Conservation (phyloP, 1,140 invertebrate species). For the Drosophila azteca region DNA sequence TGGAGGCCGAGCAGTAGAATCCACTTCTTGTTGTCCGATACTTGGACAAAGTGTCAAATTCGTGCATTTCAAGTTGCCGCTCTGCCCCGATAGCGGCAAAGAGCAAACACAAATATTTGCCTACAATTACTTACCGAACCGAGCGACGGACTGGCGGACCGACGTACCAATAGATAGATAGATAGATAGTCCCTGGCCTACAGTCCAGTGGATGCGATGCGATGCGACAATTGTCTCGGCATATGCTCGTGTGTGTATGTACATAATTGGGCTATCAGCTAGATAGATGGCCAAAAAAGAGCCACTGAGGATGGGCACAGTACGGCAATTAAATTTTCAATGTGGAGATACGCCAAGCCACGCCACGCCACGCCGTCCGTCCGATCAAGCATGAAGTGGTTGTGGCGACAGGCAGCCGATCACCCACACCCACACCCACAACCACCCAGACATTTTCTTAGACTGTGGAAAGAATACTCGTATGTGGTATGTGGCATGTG, state of each 20-base stretch:
- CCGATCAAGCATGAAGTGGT: conserved; percentile 55
- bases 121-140: conserved; percentile 73
- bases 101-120: conserved; percentile 77
- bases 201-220: not conserved
- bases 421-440: conserved; percentile 13
- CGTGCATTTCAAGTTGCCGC: conserved; percentile 76
- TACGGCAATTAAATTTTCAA: conserved; percentile 58
- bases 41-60: conserved; percentile 73
- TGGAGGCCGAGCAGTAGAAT: conserved; percentile 35
- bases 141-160: not conserved
- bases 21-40: conserved; percentile 52
- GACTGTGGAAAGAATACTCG: not conserved
- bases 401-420: conserved; percentile 56
- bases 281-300: conserved; percentile 21
- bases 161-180: conserved; percentile 41
- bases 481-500: not conserved
- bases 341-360: conserved; percentile 26
- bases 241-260: conserved; percentile 41
- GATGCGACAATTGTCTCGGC: conserved; percentile 42
- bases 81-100: conserved; percentile 65
- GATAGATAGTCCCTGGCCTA: conserved; percentile 49
- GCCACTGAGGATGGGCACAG: conserved; percentile 22
- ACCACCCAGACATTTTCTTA: conserved; percentile 6
- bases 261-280: conserved; percentile 68
- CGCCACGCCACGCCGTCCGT: not conserved